Evolutionary conservation across 92 coral and sea anemone species (phyloP).

Genomic region (Ricordea florida): DNA sequence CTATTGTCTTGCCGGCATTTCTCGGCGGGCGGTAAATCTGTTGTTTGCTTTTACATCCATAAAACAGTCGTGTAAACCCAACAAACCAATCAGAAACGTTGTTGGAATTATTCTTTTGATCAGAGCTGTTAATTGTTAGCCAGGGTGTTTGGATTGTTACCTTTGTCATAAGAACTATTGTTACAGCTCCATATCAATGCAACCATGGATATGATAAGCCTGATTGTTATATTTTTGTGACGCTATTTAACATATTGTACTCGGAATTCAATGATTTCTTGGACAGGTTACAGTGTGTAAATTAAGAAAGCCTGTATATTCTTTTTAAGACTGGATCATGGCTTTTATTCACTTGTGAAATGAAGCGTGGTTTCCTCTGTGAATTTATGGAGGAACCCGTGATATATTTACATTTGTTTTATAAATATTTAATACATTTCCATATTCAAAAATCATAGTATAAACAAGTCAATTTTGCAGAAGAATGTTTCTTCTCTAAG

Average conservation of each 20-base stretch:
- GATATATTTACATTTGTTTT: slow-evolving; percentile 31
- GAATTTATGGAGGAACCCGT: slow-evolving; percentile 13
- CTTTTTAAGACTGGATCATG: too few species aligned
- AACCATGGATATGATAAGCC: too few species aligned
- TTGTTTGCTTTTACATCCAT: slow-evolving; percentile 1
- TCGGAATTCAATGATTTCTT: too few species aligned
- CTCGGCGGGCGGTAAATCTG: slow-evolving; percentile 10
- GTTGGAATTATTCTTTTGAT: slow-evolving; percentile 5
- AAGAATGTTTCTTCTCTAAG: background rate
- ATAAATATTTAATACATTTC: slow-evolving; percentile 30
- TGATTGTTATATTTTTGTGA: too few species aligned
- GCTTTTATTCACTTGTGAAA: background rate
- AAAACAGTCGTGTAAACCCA: slow-evolving; percentile 1
- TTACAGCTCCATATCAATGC: background rate
- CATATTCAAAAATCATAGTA: background rate
- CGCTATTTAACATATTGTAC: too few species aligned
- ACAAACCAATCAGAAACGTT: background rate
- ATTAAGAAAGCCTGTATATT: too few species aligned
- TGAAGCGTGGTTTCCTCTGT: slow-evolving; percentile 8
- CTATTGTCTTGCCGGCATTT: slow-evolving; percentile 10
- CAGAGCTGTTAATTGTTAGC: slow-evolving; percentile 9
- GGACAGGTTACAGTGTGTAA: too few species aligned
- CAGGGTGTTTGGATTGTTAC: slow-evolving; percentile 25
- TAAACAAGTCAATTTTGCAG: background rate
- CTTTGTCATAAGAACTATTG: background rate